These are phyloP conservation scores for Trichogramma pretiosum DNA, from an alignment of 1,140 invertebrate species.

Conservation along the genomic window DNA sequence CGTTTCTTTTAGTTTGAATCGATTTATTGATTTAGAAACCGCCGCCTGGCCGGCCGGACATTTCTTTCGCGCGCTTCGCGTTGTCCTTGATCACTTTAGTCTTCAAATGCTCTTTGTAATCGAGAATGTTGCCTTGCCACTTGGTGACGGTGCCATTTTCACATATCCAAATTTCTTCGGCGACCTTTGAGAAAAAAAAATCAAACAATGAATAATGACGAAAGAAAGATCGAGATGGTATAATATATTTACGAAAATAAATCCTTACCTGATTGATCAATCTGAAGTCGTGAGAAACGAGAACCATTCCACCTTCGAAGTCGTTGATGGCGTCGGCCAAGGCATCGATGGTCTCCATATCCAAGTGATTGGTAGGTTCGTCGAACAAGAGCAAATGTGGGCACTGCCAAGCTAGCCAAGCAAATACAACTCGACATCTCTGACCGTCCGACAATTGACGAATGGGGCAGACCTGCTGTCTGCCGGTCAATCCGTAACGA, in stretches of 20 bases:
- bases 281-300: constrained; percentile 96
- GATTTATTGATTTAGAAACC: too few species aligned
- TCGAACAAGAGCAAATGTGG: constrained; percentile 91
- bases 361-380: constrained; percentile 98
- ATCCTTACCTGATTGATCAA: constrained; percentile 87
- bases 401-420: constrained; percentile 90
- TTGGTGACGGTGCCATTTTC: constrained; percentile 93
- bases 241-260: neutral
- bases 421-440: constrained; percentile 95
- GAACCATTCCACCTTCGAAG: constrained; percentile 95
- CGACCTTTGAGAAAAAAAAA: constrained; percentile 60
- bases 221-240: constrained; percentile 8
- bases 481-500: constrained; percentile 89
- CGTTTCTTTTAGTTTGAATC: too few species aligned
- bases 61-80: constrained; percentile 39
- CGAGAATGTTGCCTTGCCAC: constrained; percentile 91
- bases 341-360: constrained; percentile 99
- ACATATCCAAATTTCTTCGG: constrained; percentile 98
- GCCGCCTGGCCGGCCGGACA: constrained; percentile 24
- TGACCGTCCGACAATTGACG: constrained; percentile 97
- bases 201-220: constrained; percentile 1
- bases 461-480: constrained; percentile 96
- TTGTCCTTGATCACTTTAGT: constrained; percentile 68
- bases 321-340: constrained; percentile 95
- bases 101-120: constrained; percentile 92